Conservation (phyloP, 2,888 invertebrate species). For the Reticulitermes lucifugus region DNA sequence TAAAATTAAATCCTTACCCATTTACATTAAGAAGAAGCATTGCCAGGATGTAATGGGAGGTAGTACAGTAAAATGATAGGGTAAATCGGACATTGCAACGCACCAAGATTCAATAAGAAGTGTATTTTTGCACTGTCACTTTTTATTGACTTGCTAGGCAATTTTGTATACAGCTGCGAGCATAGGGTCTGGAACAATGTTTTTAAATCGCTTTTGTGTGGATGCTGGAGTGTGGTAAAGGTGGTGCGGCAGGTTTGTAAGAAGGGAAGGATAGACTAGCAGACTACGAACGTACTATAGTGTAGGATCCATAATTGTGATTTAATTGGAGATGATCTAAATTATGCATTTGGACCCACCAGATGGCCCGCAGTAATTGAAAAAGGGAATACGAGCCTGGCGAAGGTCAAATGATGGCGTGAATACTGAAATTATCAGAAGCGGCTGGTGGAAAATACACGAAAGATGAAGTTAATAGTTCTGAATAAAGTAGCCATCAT, state of each 20-base stretch:
- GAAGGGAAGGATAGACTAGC: neutral
- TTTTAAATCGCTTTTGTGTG: neutral
- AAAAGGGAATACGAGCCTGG: too few species aligned
- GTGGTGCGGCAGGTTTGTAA: neutral
- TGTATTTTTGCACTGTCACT: too few species aligned
- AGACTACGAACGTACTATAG: neutral
- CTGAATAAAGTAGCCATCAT: neutral
- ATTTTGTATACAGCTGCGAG: neutral
- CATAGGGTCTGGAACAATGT: neutral
- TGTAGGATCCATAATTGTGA: neutral
- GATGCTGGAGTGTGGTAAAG: neutral
- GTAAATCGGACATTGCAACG: too few species aligned
- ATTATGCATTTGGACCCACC: neutral
- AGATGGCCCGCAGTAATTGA: neutral
- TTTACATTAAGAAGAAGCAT: too few species aligned
- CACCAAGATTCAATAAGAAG: too few species aligned
- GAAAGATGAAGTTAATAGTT: neutral
- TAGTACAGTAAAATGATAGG: too few species aligned
- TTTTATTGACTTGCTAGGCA: neutral
- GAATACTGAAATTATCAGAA: neutral
- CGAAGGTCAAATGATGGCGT: neutral
- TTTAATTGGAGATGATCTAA: neutral
- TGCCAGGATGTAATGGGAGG: too few species aligned
- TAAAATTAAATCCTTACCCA: too few species aligned
- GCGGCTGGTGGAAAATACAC: neutral